Percentiles rank a stretch among this genome's conserved stretches.
Evolutionary conservation across 2,797 vertebrate species (phyloP).

Genomic region (Sphaeramia orbicularis): DNA sequence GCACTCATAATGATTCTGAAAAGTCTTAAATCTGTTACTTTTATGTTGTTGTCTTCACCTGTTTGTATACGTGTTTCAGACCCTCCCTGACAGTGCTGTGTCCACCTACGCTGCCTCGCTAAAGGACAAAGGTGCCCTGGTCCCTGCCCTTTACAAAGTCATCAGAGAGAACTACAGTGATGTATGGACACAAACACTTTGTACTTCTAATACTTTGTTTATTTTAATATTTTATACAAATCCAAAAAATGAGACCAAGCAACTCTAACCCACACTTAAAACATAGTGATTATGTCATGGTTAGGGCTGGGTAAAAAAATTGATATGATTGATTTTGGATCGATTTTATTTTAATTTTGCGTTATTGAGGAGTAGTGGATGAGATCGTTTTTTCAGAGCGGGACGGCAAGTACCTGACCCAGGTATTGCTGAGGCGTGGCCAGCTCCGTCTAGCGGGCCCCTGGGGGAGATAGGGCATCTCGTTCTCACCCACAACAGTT

Average conservation of each 20-base stretch:
- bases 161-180: conserved; percentile 97
- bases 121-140: conserved; percentile 92
- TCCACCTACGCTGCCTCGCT: conserved; percentile 91
- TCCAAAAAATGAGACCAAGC: background rate
- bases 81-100: conserved; percentile 93
- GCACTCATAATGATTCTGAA: background rate
- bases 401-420: too few relatives aligned
- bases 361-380: background rate
- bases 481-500: too few relatives aligned
- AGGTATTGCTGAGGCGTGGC: background rate
- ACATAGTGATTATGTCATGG: background rate
- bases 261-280: background rate
- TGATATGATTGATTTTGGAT: background rate
- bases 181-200: conserved; percentile 78
- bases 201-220: background rate
- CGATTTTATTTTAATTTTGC: background rate
- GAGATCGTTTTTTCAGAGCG: too few relatives aligned
- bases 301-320: too few relatives aligned
- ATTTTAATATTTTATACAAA: background rate
- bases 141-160: conserved; percentile 97
- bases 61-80: conserved; percentile 84
- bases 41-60: conserved; percentile 11
- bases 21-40: background rate
- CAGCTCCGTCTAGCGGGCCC: too few relatives aligned
- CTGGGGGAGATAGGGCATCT: too few relatives aligned